phyloP scores from a whole-genome alignment of 2,797 vertebrate species.

The Gila robusta region DNA sequence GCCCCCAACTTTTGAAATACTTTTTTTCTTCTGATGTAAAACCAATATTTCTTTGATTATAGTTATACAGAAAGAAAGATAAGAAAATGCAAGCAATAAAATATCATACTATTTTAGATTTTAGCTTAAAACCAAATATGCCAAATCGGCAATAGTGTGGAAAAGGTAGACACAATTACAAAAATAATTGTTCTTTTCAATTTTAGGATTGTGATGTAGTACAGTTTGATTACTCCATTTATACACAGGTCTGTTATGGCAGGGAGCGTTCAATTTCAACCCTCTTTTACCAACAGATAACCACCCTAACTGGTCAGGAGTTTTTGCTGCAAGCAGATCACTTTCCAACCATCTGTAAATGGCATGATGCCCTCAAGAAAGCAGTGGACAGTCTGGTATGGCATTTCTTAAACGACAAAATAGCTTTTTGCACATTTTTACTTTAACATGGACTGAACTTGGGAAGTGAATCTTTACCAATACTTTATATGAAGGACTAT shows the following conservation, averaged over 20 bases:
- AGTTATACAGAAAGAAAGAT: background rate
- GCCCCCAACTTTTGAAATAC: background rate
- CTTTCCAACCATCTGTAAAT: conserved; percentile 86
- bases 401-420: conserved; percentile 55
- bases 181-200: background rate
- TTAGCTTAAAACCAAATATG: background rate
- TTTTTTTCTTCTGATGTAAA: background rate
- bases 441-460: background rate
- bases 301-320: conserved; percentile 89
- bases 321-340: conserved; percentile 91
- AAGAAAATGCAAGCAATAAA: background rate
- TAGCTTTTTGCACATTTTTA: background rate
- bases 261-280: background rate
- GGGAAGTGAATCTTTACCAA: background rate
- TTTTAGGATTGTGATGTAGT: background rate
- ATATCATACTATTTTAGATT: background rate
- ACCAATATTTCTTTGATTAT: background rate
- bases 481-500: background rate
- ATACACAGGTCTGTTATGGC: background rate
- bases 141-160: background rate
- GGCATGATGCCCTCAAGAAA: conserved; percentile 90
- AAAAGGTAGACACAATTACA: background rate
- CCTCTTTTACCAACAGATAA: conserved; percentile 80
- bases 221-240: background rate
- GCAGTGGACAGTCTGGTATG: conserved; percentile 88